Percentiles rank a stretch among this genome's conserved stretches.
Evolutionary conservation across 2,888 invertebrate genomes (phyloP).

Genomic region (Lithosia quadra): DNA sequence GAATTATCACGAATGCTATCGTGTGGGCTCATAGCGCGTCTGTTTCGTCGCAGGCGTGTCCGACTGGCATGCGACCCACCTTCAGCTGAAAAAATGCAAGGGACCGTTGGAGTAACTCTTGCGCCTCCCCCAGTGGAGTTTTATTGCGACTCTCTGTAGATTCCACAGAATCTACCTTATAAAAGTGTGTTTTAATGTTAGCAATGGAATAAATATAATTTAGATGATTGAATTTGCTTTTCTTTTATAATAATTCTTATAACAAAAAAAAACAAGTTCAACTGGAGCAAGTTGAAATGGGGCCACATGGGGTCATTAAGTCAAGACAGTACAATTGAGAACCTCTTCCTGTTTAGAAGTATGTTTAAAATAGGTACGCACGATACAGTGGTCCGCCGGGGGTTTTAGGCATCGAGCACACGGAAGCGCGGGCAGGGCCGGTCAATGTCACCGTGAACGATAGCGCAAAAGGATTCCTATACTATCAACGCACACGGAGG

Average conservation of each 20-base stretch:
- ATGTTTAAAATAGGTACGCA: no score
- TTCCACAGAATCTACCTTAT: neutral
- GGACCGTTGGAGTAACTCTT: slow-evolving; percentile 92
- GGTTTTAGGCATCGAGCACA: no score
- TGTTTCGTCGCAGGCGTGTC: slow-evolving; percentile 89
- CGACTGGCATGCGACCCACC: slow-evolving; percentile 83
- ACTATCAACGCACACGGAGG: no score
- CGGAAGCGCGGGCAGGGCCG: no score
- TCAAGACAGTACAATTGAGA: no score
- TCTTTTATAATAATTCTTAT: neutral
- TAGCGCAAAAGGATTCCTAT: no score
- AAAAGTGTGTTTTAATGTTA: neutral
- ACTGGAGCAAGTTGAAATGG: no score
- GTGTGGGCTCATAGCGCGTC: slow-evolving; percentile 88
- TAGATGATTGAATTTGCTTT: neutral
- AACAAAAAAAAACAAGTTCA: no score
- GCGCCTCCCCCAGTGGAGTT: slow-evolving; percentile 87
- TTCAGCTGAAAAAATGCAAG: slow-evolving; percentile 84
- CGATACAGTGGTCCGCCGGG: no score
- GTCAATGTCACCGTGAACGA: no score
- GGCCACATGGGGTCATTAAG: no score
- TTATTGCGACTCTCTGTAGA: slow-evolving; percentile 66
- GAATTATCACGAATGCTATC: slow-evolving; percentile 93
- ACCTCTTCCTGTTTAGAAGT: no score
- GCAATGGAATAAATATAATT: slow-evolving; percentile 11